Base-by-base conservation (phyloP, 2,888 invertebrate species). In the Mamestra brassicae region DNA sequence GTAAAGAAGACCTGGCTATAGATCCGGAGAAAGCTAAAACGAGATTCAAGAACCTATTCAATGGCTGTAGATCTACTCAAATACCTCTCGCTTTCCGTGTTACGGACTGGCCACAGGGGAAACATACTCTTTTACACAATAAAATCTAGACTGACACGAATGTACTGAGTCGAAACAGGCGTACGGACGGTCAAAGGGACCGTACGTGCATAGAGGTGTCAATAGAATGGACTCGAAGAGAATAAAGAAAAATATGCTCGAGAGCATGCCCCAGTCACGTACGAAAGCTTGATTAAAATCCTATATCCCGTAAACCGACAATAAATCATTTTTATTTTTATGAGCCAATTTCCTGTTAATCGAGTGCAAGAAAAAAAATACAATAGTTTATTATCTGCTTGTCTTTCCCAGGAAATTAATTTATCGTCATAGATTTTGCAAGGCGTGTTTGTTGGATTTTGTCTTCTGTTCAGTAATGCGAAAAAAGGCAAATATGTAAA, bases 171-270 rank as follows among this genome's bases (percentile, higher is more conserved):
- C 60, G 77, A 68, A 66, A 71, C 62, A 74, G 71, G 11, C 57
- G 54, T 75, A 54, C 66, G n/a, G 42, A 82, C 38, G 74, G 77
- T 78, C 83, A 84, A 78, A 85, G 71, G 73, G 71, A 71, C 68
- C n/a, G 64, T 84, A 74, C 74, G 77, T 80, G 85, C 86, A 85
- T 84, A 84, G 68, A 76, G 76, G 73, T 84, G 80, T 85, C 85
- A 80, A 80, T 74, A 65, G 70, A 74, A 80, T 64, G 74, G 57
- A 72, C 26, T 52, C 64, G 60, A 50, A 76, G 64, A 66, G 74
- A 78, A 81, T 70, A 81, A 72, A 80, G 26, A 17, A 76, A 77
- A 83, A 71, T 45, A 34, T 42, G 45, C 15, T 45, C 10, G 64
- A 61, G 45, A 63, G 54, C 54, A 77, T 70, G 76, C 60, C 54